phyloP scores from a whole-genome alignment of 2,888 invertebrate genomes.

The Nomada fucata region DNA sequence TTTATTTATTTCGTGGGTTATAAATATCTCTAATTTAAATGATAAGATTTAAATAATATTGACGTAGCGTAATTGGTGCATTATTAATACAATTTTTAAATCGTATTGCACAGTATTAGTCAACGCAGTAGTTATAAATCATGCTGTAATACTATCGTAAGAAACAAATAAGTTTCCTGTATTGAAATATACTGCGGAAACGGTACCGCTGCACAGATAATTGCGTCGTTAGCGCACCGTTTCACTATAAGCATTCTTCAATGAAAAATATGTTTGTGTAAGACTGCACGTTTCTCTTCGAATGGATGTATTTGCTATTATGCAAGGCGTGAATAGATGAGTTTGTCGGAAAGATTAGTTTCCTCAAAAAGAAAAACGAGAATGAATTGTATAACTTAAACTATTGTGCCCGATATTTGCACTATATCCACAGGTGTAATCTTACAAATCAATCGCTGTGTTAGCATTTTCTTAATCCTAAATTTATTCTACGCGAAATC shows the following conservation, averaged over 20 bases:
- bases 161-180: slow-evolving; percentile 39
- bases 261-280: slow-evolving; percentile 29
- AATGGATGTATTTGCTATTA: slow-evolving; percentile 20
- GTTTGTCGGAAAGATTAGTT: neutral
- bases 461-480: too few relatives aligned
- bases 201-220: slow-evolving; percentile 57
- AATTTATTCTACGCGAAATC: too few relatives aligned
- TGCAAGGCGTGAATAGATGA: neutral
- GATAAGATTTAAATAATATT: slow-evolving; percentile 16
- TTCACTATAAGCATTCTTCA: slow-evolving; percentile 36
- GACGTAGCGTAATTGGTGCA: slow-evolving; percentile 16
- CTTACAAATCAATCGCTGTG: neutral
- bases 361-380: neutral
- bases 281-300: neutral
- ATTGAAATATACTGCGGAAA: slow-evolving; percentile 45
- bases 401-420: neutral
- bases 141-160: slow-evolving; percentile 28
- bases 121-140: slow-evolving; percentile 22
- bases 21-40: slow-evolving; percentile 20
- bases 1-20: neutral
- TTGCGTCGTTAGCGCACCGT: slow-evolving; percentile 55
- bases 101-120: slow-evolving; percentile 1
- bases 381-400: neutral
- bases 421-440: neutral
- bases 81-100: slow-evolving; percentile 12